Evolutionary conservation across 2,888 invertebrate species (phyloP), one percentile per base, ranked within the genome.

Genomic region (Hypena proboscidalis): DNA sequence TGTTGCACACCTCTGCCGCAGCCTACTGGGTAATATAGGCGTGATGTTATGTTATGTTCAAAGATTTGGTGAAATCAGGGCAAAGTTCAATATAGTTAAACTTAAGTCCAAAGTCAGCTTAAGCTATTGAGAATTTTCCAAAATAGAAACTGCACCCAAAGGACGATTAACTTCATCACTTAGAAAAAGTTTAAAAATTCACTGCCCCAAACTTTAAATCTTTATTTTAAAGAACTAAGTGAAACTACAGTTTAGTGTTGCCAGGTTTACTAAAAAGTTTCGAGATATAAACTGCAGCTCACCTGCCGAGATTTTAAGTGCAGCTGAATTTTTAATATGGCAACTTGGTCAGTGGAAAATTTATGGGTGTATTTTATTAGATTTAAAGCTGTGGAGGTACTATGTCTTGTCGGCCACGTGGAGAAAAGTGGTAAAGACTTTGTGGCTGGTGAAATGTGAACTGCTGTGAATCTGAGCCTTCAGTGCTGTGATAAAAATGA

Each of bases 261-360:
- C 27, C 23, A 27, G 41, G 43, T 41, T 51, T 45, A 43, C 43
- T 46, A 32, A 8, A 21, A 60, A 63, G 25, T 63, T 58, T 34
- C 35, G 25, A 30, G 39, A 38, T 52, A 53, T 54, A 47, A 36
- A 53, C 13, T 39, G 34, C 17, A 45, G 39, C 31, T 45, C 44
- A 53, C 48, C 56, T 53, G 45, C 17, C 27, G 33, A 38, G 61
- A 67, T 64, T 66, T 59, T 61, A 60, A 65, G 60, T 58, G 58
- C 50, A 51, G 29, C 51, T 65, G 62, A 61, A 67, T 67, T 54
- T 33, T 59, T 67, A 47, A 63, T 53, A 31, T 31, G 15, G 10
- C 3, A 35, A 54, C 51, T 65, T 65, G 40, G 53, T 43, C 49
- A 44, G 51, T 32, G 32, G 23, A 17, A 35, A 50, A 54, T 59